phyloP scores from a whole-genome alignment of 2,888 invertebrate genomes.

The Cenopis cana region DNA sequence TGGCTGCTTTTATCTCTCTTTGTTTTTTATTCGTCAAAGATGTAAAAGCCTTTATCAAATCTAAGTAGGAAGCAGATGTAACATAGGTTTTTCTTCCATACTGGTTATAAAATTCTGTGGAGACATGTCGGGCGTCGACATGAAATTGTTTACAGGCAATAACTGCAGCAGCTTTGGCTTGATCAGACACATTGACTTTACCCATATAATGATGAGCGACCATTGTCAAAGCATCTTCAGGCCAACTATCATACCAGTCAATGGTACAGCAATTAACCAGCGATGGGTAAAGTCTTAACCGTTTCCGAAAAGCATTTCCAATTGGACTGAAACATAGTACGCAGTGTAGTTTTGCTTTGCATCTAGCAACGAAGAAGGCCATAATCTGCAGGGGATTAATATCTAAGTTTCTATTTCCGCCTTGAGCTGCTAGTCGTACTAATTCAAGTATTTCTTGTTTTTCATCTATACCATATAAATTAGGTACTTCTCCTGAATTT shows the following conservation, averaged over 20 bases:
- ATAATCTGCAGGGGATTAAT: conserved; percentile 91
- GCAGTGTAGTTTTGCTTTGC: conserved; percentile 92
- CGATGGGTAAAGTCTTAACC: conserved; percentile 92
- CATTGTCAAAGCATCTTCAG: conserved; percentile 93
- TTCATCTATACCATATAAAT: conserved; percentile 93
- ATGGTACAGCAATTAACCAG: conserved; percentile 95
- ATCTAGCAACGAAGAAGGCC: conserved; percentile 90
- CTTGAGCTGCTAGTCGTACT: conserved; percentile 89
- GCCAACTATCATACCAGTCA: conserved; percentile 96
- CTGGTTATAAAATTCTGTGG: conserved; percentile 86
- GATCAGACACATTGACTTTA: conserved; percentile 89
- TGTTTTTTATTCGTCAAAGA: conserved; percentile 89
- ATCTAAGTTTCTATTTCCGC: conserved; percentile 92
- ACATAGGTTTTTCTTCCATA: conserved; percentile 91
- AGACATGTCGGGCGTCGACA: conserved; percentile 88
- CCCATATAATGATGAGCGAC: conserved; percentile 91
- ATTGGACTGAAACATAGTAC: conserved; percentile 95
- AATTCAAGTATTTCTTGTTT: conserved; percentile 93
- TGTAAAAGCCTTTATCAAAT: conserved; percentile 91
- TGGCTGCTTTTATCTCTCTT: conserved; percentile 89
- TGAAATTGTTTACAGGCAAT: conserved; percentile 96
- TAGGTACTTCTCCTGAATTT: conserved; percentile 95
- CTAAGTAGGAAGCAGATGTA: conserved; percentile 94
- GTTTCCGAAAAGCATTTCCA: conserved; percentile 91
- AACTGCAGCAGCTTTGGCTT: conserved; percentile 87